phyloP scores from a whole-genome alignment of 1,140 invertebrate species.

The Drosophila melanogaster region Release_6_plus_ISO1_MT NT_037436.4:3899501-3900000 shows the following conservation, averaged over 20 bases:
- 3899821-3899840: conserved; percentile 90
- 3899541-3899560: conserved; percentile 92
- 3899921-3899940: conserved; percentile 92
- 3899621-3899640: conserved; percentile 55
- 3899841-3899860: conserved; percentile 92
- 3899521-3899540: conserved; percentile 95
- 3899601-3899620: conserved; percentile 54
- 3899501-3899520: conserved; percentile 96
- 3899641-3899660: conserved; percentile 40
- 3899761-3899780: conserved; percentile 90
- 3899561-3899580: conserved; percentile 92
- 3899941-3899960: conserved; percentile 92
- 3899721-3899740: conserved; percentile 94
- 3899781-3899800: conserved; percentile 88
- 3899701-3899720: conserved; percentile 92
- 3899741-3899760: conserved; percentile 95
- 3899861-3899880: conserved; percentile 94
- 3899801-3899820: conserved; percentile 89
- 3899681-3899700: conserved; percentile 93
- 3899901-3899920: conserved; percentile 94
- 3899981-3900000: conserved; percentile 90
- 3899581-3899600: conserved; percentile 88
- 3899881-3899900: conserved; percentile 92
- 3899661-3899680: conserved; percentile 64
- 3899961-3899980: conserved; percentile 96